Evolutionary conservation across 2,797 vertebrate species (phyloP), one percentile per base, ranked within the genome.

Genomic region (Schizothorax lantsangensis): DNA sequence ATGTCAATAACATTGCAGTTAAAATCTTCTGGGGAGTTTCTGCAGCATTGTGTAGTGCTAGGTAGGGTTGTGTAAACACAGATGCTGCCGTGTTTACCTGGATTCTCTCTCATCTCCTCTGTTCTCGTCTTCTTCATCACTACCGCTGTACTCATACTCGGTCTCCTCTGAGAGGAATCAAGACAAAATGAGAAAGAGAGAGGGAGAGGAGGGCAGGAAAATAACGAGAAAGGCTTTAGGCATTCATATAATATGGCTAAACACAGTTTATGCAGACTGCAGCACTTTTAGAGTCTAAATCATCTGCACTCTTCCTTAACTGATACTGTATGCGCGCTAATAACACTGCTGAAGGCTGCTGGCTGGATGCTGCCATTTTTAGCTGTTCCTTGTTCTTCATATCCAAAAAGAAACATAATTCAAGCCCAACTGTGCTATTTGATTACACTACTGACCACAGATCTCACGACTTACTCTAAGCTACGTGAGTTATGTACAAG

Each of bases 91-190:
- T 26, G 52, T 45, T 86, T 94, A 98, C 97, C 97, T 98, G 5
- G 97, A 97, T 92, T 98, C 97, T 86, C 97, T 91, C 89, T 98
- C 97, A 83, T 98, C 97, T 1, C 97, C 96, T 1, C 96, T 96
- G 89, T 97, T 97, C 89, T 98, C 97, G 5, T 98, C 97, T 64
- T 98, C 97, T 86, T 98, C 97, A 86, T 98, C 97, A 14, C 97
- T 98, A 78, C 97, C 97, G 0, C 97, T 98, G 93, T 98, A 98
- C 84, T 98, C 97, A 0, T 98, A 98, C 85, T 98, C 97, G 0
- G 97, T 98, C 94, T 98, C 97, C 88, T 98, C 97, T 98, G 91
- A 45, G 80, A 84, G 11, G 54, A 84, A 66, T 2, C 52, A 83
- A 88, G 74, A 45, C 0, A 38, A 36, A 87, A 59, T 77, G 15